phyloP scores from a whole-genome alignment of 2,113 vertebrate genomes.

The Prionailurus viverrinus region DNA sequence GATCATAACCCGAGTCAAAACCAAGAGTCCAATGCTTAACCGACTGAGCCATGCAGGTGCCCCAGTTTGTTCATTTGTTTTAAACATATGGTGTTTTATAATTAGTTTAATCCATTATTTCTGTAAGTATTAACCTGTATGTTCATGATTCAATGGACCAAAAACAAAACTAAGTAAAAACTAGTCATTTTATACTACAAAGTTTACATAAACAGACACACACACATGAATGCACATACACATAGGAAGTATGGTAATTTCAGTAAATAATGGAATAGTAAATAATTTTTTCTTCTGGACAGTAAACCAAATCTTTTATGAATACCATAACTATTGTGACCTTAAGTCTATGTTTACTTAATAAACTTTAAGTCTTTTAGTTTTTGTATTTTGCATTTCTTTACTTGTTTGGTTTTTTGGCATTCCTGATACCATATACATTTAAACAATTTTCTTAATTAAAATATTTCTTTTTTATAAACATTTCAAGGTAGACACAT shows the following conservation, averaged over 20 bases:
- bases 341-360: background rate
- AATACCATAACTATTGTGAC: background rate
- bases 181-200: background rate
- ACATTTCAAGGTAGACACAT: background rate
- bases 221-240: fast-evolving
- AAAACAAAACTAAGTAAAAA: background rate
- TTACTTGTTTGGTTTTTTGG: background rate
- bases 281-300: background rate
- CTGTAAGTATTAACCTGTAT: background rate
- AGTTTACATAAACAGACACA: background rate
- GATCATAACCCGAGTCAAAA: no score
- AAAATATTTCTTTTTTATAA: background rate
- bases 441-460: background rate
- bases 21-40: no score
- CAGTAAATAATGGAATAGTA: background rate
- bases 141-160: background rate
- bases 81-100: background rate
- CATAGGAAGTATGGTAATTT: background rate
- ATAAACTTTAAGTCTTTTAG: background rate
- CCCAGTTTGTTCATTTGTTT: background rate
- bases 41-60: no score
- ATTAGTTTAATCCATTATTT: background rate
- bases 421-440: background rate
- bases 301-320: background rate
- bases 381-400: background rate